These are phyloP conservation scores for Falco cherrug DNA, from an alignment of 2,797 vertebrate species.

Conservation along the genomic window DNA sequence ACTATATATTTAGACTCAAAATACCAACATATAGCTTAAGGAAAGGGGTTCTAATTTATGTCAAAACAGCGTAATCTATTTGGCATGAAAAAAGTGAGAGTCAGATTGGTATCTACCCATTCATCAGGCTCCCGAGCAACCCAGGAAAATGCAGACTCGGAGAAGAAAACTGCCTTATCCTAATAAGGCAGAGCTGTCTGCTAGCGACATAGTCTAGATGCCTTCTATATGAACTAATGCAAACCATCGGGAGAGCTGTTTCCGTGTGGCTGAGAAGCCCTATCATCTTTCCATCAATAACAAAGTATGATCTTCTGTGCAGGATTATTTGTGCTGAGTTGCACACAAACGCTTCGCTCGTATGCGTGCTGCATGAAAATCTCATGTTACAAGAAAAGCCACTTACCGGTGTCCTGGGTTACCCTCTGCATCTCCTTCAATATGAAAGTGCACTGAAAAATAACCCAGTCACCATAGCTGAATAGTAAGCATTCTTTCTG, in stretches of 20 bases:
- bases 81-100: slow-evolving; percentile 28
- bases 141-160: background rate
- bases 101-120: background rate
- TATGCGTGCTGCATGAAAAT: background rate
- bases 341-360: background rate
- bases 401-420: background rate
- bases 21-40: background rate
- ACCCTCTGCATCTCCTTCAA: slow-evolving; percentile 4
- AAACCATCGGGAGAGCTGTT: background rate
- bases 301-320: background rate
- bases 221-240: slow-evolving; percentile 57
- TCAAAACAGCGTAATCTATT: background rate
- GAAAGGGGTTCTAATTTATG: background rate
- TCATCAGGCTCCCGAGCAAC: background rate
- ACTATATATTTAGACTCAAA: background rate
- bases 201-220: slow-evolving; percentile 45
- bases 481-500: background rate
- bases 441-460: background rate
- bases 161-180: slow-evolving; percentile 16
- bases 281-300: slow-evolving; percentile 25
- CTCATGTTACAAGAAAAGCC: slow-evolving; percentile 41
- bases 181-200: slow-evolving; percentile 60
- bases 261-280: background rate
- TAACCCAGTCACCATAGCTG: background rate
- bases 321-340: background rate